phyloP scores from a whole-genome alignment of 2,797 vertebrate species.

The Amblyraja radiata region DNA sequence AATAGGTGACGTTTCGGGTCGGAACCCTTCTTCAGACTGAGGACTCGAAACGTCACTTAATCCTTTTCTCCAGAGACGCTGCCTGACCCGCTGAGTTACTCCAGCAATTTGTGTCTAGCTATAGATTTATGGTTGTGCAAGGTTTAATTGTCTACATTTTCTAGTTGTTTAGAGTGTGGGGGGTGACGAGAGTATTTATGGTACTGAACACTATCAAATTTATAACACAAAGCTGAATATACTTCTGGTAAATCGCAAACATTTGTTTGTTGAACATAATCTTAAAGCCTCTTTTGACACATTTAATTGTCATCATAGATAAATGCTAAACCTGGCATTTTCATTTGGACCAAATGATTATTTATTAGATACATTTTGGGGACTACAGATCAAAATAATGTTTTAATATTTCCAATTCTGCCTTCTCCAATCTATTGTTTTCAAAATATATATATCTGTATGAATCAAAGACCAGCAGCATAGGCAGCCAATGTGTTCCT shows the following conservation, averaged over 20 bases:
- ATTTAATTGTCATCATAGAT: background rate
- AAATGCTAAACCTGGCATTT: background rate
- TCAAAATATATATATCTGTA: background rate
- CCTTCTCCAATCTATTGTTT: background rate
- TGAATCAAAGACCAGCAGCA: background rate
- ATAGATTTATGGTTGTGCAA: background rate
- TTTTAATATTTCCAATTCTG: background rate
- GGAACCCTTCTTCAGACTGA: too few relatives aligned
- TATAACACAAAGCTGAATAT: background rate
- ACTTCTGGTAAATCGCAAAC: background rate
- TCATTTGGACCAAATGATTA: background rate
- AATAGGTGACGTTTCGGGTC: too few relatives aligned
- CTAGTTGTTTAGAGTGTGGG: background rate
- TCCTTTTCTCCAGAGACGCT: too few relatives aligned
- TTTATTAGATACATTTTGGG: background rate
- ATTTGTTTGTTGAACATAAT: background rate
- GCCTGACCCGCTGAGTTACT: too few relatives aligned
- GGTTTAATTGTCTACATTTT: background rate
- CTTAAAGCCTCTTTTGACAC: too few relatives aligned
- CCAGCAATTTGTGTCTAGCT: too few relatives aligned
- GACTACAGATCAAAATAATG: background rate
- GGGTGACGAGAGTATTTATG: background rate
- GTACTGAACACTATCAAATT: background rate
- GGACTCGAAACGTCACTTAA: too few relatives aligned
- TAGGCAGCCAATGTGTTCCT: background rate